Conservation (phyloP, 2,888 invertebrate species). For the Dicyrtoma fusca region DNA sequence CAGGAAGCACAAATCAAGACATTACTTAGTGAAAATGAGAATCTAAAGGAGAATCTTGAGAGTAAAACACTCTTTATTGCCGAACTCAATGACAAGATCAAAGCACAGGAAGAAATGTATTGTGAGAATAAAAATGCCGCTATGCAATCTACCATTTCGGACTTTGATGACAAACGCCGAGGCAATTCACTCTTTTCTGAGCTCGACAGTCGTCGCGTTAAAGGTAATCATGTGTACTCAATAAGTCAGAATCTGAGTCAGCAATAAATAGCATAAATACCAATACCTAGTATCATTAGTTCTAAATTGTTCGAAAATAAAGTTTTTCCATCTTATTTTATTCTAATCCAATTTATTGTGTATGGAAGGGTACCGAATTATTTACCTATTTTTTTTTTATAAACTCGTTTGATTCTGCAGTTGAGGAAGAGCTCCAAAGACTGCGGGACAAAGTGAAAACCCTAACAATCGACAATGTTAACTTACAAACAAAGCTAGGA, state of each 20-base stretch:
- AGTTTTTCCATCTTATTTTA: slow-evolving; percentile 8
- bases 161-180: slow-evolving; percentile 26
- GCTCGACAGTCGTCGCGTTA: slow-evolving; percentile 47
- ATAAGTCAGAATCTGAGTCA: no score
- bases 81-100: slow-evolving; percentile 31
- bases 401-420: slow-evolving; percentile 37
- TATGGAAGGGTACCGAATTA: no score
- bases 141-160: not conserved
- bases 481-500: slow-evolving; percentile 41
- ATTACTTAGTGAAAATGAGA: not conserved
- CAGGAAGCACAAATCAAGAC: slow-evolving; percentile 13
- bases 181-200: slow-evolving; percentile 53
- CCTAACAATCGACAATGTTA: slow-evolving; percentile 45
- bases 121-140: slow-evolving; percentile 21
- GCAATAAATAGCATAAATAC: no score
- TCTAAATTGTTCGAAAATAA: no score
- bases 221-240: slow-evolving; percentile 40
- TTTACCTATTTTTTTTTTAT: not conserved
- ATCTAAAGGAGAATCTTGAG: slow-evolving; percentile 26
- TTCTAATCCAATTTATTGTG: no score
- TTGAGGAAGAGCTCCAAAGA: slow-evolving; percentile 48
- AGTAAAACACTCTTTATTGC: slow-evolving; percentile 35
- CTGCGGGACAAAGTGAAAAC: slow-evolving; percentile 40
- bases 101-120: slow-evolving; percentile 31
- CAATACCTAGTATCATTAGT: no score